These are phyloP conservation scores for Brachyptera risi DNA, from an alignment of 2,888 invertebrate genomes.

Conservation along the genomic window DNA sequence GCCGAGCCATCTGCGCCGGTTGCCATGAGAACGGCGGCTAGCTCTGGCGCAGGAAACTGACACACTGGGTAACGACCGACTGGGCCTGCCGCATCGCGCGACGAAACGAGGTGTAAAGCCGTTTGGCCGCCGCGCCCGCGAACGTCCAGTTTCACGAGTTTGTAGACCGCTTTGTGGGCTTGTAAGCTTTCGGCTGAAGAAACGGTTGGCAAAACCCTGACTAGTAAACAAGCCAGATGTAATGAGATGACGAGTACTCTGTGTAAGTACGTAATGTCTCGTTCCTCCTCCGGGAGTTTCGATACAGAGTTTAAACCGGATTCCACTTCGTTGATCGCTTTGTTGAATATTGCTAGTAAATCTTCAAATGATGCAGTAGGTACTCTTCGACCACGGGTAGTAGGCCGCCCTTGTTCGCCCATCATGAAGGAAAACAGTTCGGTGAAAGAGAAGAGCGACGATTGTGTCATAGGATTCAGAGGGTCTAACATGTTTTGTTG, in stretches of 20 bases:
- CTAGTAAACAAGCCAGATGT: constrained; percentile 75
- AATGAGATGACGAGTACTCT: constrained; percentile 81
- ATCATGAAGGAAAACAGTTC: constrained; percentile 94
- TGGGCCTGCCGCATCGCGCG: constrained; percentile 63
- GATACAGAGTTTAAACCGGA: constrained; percentile 36
- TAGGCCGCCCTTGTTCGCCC: constrained; percentile 73
- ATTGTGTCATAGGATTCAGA: constrained; percentile 91
- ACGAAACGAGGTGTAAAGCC: constrained; percentile 79
- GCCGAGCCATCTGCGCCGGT: constrained; percentile 81
- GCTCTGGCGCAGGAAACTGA: constrained; percentile 63
- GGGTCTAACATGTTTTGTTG: constrained; percentile 85
- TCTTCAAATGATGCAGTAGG: constrained; percentile 79
- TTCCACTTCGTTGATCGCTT: constrained; percentile 60
- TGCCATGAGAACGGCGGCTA: constrained; percentile 69
- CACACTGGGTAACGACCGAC: constrained; percentile 64
- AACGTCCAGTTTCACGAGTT: constrained; percentile 66
- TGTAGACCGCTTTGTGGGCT: constrained; percentile 60
- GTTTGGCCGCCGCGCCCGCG: constrained; percentile 58
- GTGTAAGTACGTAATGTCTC: constrained; percentile 74
- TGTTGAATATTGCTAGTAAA: constrained; percentile 75
- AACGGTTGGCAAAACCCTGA: constrained; percentile 48
- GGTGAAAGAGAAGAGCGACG: constrained; percentile 89
- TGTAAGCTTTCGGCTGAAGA: constrained; percentile 37
- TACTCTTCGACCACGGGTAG: constrained; percentile 64
- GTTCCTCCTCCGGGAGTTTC: constrained; percentile 49